Conservation (phyloP, 2,113 vertebrate genomes). For the Isichthys henryi region DNA sequence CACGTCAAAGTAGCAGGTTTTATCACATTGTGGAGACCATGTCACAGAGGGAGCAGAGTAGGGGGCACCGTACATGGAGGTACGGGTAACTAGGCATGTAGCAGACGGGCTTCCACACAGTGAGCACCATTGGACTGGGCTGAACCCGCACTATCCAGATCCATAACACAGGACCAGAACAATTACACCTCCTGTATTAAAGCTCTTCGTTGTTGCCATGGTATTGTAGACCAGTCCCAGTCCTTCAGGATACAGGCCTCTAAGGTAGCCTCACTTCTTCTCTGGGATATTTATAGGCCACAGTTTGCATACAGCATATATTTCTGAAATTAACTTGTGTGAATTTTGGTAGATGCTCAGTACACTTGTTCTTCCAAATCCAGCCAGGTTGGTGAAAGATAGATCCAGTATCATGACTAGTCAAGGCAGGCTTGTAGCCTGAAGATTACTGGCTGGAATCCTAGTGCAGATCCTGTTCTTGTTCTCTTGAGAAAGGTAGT, state of each 20-base stretch:
- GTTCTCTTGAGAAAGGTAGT: neutral
- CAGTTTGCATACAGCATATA: neutral
- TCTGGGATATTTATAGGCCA: neutral
- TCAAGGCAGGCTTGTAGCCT: neutral
- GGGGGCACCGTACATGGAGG: neutral
- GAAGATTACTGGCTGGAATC: neutral
- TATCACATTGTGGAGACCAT: neutral
- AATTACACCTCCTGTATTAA: neutral
- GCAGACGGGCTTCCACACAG: neutral
- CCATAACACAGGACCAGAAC: neutral
- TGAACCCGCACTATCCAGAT: neutral
- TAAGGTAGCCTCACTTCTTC: neutral
- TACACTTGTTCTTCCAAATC: neutral
- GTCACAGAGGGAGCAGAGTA: neutral
- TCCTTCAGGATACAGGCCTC: too few species aligned
- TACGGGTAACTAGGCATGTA: neutral
- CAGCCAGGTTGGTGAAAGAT: neutral
- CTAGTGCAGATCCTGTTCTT: neutral
- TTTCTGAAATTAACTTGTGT: neutral
- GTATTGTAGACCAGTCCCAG: neutral
- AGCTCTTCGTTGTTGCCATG: neutral
- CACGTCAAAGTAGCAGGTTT: neutral
- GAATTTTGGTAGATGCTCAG: neutral
- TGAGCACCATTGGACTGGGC: neutral
- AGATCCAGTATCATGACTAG: neutral